Evolutionary conservation across 2,113 vertebrate species (phyloP), one percentile per base, ranked within the genome.

Genomic region (Semnopithecus entellus): DNA sequence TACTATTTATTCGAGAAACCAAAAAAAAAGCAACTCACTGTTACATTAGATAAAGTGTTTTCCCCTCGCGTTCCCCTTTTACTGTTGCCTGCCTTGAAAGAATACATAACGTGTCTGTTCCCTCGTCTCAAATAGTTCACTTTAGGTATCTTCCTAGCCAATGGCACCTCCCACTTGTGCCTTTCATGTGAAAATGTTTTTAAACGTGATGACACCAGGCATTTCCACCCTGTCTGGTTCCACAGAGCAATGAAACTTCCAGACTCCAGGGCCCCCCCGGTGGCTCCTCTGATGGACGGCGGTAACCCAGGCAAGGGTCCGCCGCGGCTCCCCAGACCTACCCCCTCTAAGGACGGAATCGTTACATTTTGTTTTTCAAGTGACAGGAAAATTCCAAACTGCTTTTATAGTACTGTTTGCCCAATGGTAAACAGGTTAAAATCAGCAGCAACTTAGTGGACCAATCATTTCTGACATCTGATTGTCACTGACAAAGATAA

Each of bases 1-100:
- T 97, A 95, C 96, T 95, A 30, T 95, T 98, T 97, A 97, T 93
- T 85, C 68, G 45, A 57, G 94, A 98, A 95, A 52, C n/a, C 11
- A 81, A 76, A 75, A 48, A 68, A 92, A 68, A 92, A 72, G 80
- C 10, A 3, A 86, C 48, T 97, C 6, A 0, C 32, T 2, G 61
- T 70, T 94, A 83, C 17, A 8, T 72, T 57, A 75, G 10, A 16
- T 66, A 43, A 80, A 64, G 72, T 0, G 68, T 70, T 40, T 38
- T 32, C 18, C 82, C 92, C 17, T 40, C 2, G 12, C 1, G 66
- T 43, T 97, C 82, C 91, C 96, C 73, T 86, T 83, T 76, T 38
- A 55, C 61, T 73, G 76, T 50, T 68, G 88, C 61, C 89, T 66
- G 83, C 55, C 27, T 66, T 52, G 93, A 27, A 73, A 70, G 50